These are phyloP conservation scores for Recurvirostra avosetta DNA, from an alignment of 2,113 vertebrate species.

Conservation along the genomic window DNA sequence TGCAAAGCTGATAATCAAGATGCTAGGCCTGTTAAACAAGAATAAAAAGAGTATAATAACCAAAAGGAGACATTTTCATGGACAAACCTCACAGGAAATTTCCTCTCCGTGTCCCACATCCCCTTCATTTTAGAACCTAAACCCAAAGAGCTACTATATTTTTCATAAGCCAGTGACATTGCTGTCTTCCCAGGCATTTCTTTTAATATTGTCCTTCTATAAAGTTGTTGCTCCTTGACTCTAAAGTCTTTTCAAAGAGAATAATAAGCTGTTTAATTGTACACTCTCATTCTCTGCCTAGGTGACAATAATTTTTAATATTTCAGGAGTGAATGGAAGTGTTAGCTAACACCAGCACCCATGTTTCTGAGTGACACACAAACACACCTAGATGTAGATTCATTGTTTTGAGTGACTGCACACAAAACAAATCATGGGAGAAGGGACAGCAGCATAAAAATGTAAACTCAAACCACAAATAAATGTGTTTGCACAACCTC, in stretches of 20 bases:
- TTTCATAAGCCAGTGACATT: not conserved
- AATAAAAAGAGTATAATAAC: not conserved
- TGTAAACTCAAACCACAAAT: not conserved
- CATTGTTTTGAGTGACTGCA: not conserved
- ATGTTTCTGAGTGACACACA: not conserved
- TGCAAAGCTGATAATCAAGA: not conserved
- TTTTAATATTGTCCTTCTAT: not conserved
- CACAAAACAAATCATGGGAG: not conserved
- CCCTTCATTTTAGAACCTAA: not conserved
- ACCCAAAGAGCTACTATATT: not conserved
- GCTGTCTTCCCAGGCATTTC: not conserved
- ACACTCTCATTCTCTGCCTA: not conserved
- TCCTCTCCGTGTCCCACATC: not conserved
- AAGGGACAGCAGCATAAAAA: not conserved
- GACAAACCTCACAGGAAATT: not conserved
- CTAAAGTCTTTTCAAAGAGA: not conserved
- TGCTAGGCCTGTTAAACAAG: not conserved
- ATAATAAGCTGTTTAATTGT: not conserved
- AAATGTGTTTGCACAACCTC: not conserved
- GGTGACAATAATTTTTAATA: not conserved
- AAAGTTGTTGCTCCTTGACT: not conserved
- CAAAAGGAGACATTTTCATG: not conserved
- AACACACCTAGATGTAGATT: not conserved
- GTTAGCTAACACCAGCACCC: not conserved
- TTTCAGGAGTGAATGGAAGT: not conserved